These are phyloP conservation scores for Bufo gargarizans DNA, from an alignment of 2,113 vertebrate genomes.

Conservation along the genomic window DNA sequence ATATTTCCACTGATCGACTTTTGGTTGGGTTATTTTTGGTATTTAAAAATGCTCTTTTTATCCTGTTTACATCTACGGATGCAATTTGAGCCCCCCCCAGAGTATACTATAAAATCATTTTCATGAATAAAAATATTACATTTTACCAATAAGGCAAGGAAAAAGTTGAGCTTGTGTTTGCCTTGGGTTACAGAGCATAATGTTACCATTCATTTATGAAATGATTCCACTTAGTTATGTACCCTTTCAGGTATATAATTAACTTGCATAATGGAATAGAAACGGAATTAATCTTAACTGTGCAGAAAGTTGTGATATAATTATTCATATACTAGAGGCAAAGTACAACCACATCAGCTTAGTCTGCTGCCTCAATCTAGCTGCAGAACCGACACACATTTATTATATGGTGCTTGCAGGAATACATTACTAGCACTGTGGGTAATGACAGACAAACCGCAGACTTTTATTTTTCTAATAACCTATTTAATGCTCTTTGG, in stretches of 20 bases:
- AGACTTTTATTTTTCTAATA: background rate
- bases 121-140: conserved; percentile 7
- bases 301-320: conserved; percentile 38
- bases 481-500: background rate
- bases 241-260: conserved; percentile 52
- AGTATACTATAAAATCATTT: background rate
- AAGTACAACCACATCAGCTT: conserved; percentile 38
- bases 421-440: background rate
- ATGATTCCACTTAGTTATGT: conserved; percentile 37
- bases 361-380: background rate
- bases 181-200: conserved; percentile 40
- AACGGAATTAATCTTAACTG: conserved; percentile 40
- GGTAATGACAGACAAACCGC: background rate
- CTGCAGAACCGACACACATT: conserved; percentile 5
- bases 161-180: conserved; percentile 3
- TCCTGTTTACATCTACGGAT: background rate
- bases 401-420: conserved; percentile 21
- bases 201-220: conserved; percentile 41
- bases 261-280: conserved; percentile 45
- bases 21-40: background rate
- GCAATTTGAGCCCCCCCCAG: background rate
- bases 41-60: background rate
- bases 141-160: conserved; percentile 28
- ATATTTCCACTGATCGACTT: background rate
- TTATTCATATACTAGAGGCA: conserved; percentile 45